Conservation (phyloP, 2,113 vertebrate genomes). For the Synchiropus splendidus region DNA sequence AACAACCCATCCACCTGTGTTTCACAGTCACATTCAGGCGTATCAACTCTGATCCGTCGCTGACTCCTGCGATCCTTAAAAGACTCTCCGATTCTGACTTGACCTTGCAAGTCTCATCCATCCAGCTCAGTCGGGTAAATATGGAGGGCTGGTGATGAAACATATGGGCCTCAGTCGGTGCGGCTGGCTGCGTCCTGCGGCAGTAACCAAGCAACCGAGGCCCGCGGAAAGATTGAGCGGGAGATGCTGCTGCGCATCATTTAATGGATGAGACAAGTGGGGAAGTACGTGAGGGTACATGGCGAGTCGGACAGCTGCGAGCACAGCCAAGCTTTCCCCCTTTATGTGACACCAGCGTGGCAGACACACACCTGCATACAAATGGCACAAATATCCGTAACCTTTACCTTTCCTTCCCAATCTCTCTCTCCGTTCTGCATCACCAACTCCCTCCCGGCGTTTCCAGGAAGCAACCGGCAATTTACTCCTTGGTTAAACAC, state of each 20-base stretch:
- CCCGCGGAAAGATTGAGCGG: conserved; percentile 2
- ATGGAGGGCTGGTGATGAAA: conserved; percentile 28
- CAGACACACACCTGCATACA: conserved; percentile 5
- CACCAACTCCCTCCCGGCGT: conserved; percentile 37
- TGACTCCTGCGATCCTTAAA: background rate
- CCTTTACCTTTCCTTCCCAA: conserved; percentile 9
- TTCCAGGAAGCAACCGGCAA: conserved; percentile 42
- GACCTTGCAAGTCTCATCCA: conserved; percentile 30
- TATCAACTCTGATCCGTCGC: too few relatives aligned
- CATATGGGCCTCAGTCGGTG: conserved; percentile 40
- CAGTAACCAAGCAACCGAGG: conserved; percentile 21
- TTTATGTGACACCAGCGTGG: conserved; percentile 6
- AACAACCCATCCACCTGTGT: too few relatives aligned
- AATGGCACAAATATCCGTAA: conserved; percentile 9
- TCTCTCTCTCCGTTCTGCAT: conserved; percentile 23
- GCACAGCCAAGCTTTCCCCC: conserved; percentile 7
- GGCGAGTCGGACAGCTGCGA: conserved; percentile 10
- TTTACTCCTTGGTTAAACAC: conserved; percentile 58
- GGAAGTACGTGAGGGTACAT: conserved; percentile 8
- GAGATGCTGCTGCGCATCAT: conserved; percentile 22
- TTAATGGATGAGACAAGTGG: conserved; percentile 17
- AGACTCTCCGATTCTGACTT: conserved; percentile 24
- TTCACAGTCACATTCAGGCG: too few relatives aligned
- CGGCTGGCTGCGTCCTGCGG: conserved; percentile 25
- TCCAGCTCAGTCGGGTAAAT: conserved; percentile 16